Evolutionary conservation across 2,888 invertebrate species (phyloP), one percentile per base, ranked within the genome.

Genomic region (Lepidochrysops patricia): DNA sequence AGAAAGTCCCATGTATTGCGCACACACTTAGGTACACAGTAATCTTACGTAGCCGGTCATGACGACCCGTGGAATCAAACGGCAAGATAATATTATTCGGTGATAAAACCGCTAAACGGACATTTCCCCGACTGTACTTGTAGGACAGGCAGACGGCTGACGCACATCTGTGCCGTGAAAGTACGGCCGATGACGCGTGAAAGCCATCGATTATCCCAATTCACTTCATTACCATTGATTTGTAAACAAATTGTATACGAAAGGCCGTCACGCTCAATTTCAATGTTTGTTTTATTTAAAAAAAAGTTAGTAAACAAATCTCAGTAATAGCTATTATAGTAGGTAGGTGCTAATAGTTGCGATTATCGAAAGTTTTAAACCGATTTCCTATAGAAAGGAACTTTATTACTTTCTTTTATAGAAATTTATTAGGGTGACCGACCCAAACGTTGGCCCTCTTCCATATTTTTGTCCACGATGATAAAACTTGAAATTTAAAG

Each of bases 151-250:
- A 57, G 57, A 61, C 57, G 54, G 29, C 63, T 57, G 57, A 61
- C 57, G 57, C 61, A 59, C 57, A 63, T 60, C 57, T 60, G 59
- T 61, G 63, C 57, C 63, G 59, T 58, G 63, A 63, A 63, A 63
- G 63, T 61, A 43, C 43, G 58, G 13, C 57, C 61, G 57, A 50
- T 54, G 58, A 48, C 48, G 63, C 63, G 63, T 63, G 63, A 57
- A 61, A 59, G 52, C 58, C 26, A 52, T 15, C 58, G 52, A 50
- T 59, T 59, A 59, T 37, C 34, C 50, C 37, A 59, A 50, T 37
- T 52, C 34, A 25, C 50, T 52, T 27, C 50, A 35, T 37, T 35
- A 50, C 34, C 34, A 35, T 59, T 27, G 34, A 34, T 58, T 59
- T 19, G 37, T 35, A 27, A 34, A 23, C 34, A 58, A 34, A 50